Conservation (phyloP, 2,113 vertebrate genomes). For the Macrotus californicus region DNA sequence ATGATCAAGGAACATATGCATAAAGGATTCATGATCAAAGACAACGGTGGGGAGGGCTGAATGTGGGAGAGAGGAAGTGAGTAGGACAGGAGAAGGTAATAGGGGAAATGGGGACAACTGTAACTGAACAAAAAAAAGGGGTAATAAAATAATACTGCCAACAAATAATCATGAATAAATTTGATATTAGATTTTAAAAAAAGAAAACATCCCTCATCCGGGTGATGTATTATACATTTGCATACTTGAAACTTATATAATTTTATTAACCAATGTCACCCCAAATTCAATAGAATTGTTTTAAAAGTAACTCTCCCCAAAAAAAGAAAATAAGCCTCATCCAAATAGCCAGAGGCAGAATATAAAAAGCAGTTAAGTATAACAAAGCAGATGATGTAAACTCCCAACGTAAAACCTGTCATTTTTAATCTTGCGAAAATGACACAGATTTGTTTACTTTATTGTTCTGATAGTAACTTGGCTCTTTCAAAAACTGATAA, state of each 20-base stretch:
- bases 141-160: too few relatives aligned
- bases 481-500: not conserved
- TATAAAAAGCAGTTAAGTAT: not conserved
- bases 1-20: too few relatives aligned
- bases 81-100: too few relatives aligned
- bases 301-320: not conserved
- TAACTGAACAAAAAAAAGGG: too few relatives aligned
- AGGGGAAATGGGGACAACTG: too few relatives aligned
- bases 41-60: too few relatives aligned
- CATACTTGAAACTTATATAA: not conserved
- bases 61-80: too few relatives aligned
- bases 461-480: not conserved
- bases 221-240: not conserved
- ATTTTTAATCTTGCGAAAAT: conserved; percentile 10
- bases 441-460: not conserved
- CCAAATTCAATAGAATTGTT: not conserved
- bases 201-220: not conserved
- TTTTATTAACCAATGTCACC: not conserved
- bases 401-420: not conserved
- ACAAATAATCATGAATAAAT: too few relatives aligned
- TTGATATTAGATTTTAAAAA: too few relatives aligned
- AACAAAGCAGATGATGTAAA: not conserved
- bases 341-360: not conserved
- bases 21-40: too few relatives aligned
- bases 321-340: not conserved